Evolutionary conservation across 2,113 vertebrate species (phyloP).

Genomic region (Typhlomys cinereus): DNA sequence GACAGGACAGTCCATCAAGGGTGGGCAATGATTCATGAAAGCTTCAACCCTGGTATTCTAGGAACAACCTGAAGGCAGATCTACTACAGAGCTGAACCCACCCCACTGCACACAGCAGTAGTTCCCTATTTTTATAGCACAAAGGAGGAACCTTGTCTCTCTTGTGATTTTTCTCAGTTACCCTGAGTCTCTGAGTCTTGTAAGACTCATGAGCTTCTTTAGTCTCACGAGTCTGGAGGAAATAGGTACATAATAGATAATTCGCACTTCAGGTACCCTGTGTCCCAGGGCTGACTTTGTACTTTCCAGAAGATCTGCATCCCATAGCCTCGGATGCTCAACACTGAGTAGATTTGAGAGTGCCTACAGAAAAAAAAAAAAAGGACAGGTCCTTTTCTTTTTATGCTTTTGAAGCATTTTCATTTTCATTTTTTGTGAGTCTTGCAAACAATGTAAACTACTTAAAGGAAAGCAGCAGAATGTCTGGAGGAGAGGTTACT

Average conservation of each 20-base stretch:
- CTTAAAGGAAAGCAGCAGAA: background rate
- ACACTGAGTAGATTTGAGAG: background rate
- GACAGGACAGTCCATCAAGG: background rate
- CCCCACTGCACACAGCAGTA: background rate
- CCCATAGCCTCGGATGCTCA: background rate
- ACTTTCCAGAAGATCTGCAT: background rate
- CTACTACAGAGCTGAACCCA: too few relatives aligned
- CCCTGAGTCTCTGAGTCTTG: background rate
- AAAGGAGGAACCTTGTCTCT: background rate
- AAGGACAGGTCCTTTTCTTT: background rate
- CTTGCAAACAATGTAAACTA: background rate
- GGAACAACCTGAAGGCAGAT: too few relatives aligned
- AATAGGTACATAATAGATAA: background rate
- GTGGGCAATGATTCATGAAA: background rate
- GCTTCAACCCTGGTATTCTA: background rate
- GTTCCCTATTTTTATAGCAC: background rate
- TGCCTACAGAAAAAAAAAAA: background rate
- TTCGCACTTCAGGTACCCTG: accelerated
- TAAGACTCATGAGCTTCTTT: background rate
- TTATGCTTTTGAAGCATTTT: background rate
- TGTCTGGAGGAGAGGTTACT: background rate
- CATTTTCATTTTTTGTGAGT: background rate
- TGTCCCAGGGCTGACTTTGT: background rate
- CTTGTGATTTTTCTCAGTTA: background rate
- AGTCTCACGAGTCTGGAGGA: background rate